Percentiles rank a stretch among this genome's conserved stretches.
These are phyloP conservation scores for Solea senegalensis DNA, from an alignment of 2,113 vertebrate genomes.

Conservation along the genomic window DNA sequence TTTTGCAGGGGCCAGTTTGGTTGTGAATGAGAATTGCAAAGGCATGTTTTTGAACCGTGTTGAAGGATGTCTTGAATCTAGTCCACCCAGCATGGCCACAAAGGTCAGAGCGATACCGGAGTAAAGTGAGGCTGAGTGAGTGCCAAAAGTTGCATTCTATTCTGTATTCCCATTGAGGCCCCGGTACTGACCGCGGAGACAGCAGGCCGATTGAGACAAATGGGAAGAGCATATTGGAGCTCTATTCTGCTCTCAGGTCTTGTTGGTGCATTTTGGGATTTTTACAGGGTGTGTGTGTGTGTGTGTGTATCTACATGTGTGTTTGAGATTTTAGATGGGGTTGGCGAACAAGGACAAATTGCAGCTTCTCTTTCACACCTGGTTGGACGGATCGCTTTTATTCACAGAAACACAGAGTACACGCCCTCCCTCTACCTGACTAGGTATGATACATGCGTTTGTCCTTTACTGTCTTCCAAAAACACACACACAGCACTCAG, in stretches of 20 bases:
- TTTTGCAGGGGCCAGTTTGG: conserved; percentile 22
- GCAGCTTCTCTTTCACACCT: conserved; percentile 71
- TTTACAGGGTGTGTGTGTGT: conserved; percentile 27
- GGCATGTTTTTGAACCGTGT: conserved; percentile 23
- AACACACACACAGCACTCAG: conserved; percentile 28
- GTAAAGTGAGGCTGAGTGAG: conserved; percentile 62
- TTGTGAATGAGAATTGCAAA: conserved; percentile 30
- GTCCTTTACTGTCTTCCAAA: conserved; percentile 66
- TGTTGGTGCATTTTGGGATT: conserved; percentile 59
- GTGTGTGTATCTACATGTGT: conserved; percentile 20
- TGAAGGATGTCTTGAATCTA: conserved; percentile 42
- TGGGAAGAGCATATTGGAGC: conserved; percentile 64
- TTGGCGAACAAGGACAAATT: conserved; percentile 57
- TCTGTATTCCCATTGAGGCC: conserved; percentile 69
- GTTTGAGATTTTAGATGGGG: conserved; percentile 48
- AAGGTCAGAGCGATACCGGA: conserved; percentile 57
- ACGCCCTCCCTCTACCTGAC: conserved; percentile 28
- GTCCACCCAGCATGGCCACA: conserved; percentile 56
- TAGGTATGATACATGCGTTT: conserved; percentile 68
- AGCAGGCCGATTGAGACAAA: conserved; percentile 75
- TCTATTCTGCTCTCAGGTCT: conserved; percentile 54
- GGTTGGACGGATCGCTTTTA: conserved; percentile 58
- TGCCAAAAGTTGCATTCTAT: conserved; percentile 73
- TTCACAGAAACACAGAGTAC: conserved; percentile 46
- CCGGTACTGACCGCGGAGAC: conserved; percentile 70